Conservation (phyloP, 2,797 vertebrate genomes). For the Xyrichtys novacula region DNA sequence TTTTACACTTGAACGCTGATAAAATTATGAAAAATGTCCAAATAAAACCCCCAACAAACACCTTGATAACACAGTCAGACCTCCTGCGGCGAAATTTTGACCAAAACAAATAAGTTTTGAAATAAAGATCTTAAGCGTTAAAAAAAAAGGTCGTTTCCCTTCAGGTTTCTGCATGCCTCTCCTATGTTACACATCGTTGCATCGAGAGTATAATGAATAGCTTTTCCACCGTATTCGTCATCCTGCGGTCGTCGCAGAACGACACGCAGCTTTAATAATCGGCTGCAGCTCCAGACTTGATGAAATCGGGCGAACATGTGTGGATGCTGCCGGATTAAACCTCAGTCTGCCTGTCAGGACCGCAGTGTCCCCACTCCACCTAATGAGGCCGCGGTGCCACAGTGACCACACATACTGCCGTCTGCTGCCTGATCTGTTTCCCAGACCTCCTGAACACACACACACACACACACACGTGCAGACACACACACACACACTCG, state of each 20-base stretch:
- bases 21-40: too few relatives aligned
- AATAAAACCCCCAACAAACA: too few relatives aligned
- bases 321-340: constrained; percentile 64
- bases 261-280: constrained; percentile 62
- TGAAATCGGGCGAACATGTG: constrained; percentile 71
- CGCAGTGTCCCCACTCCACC: constrained; percentile 63
- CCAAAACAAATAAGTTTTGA: too few relatives aligned
- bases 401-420: constrained; percentile 79
- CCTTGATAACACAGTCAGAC: too few relatives aligned
- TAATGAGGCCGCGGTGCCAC: constrained; percentile 76
- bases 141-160: fast-evolving
- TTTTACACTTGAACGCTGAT: too few relatives aligned
- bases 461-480: constrained; percentile 30
- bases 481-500: constrained; percentile 20
- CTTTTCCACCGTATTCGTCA: constrained; percentile 60
- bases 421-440: constrained; percentile 80
- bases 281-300: constrained; percentile 61
- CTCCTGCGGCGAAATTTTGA: too few relatives aligned
- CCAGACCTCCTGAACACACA: constrained; percentile 73
- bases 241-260: constrained; percentile 56
- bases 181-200: constrained; percentile 12
- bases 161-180: constrained; percentile 1
- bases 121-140: not conserved
- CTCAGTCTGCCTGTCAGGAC: constrained; percentile 61
- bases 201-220: constrained; percentile 47